phyloP scores from a whole-genome alignment of 2,113 vertebrate genomes.

The Stegostoma tigrinum region DNA sequence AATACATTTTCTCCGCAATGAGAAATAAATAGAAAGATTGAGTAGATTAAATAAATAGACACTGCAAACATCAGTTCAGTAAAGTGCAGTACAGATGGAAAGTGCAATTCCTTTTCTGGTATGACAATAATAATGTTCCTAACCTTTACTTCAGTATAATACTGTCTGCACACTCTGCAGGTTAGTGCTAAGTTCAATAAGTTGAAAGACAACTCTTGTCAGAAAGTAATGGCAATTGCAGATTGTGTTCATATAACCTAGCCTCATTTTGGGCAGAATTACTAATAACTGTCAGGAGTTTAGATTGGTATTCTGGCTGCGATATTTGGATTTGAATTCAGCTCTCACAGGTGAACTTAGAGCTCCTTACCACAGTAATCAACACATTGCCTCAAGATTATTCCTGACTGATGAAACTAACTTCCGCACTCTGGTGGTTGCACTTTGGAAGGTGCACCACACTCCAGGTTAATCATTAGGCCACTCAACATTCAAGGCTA shows the following conservation, averaged over 20 bases:
- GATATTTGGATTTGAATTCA: background rate
- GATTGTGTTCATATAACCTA: background rate
- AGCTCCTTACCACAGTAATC: background rate
- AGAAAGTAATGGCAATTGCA: background rate
- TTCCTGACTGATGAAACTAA: background rate
- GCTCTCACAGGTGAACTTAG: background rate
- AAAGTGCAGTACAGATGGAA: background rate
- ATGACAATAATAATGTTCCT: background rate
- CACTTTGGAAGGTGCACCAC: background rate
- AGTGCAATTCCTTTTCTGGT: background rate
- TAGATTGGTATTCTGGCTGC: background rate
- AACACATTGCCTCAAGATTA: background rate
- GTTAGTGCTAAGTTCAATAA: background rate
- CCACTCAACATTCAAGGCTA: background rate
- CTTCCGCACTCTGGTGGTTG: background rate
- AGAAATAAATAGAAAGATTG: background rate
- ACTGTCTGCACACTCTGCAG: background rate
- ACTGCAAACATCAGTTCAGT: background rate
- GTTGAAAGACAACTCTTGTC: background rate
- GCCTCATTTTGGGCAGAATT: background rate
- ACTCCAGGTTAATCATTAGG: background rate
- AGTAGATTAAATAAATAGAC: background rate
- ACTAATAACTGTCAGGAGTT: background rate
- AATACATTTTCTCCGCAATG: background rate
- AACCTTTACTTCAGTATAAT: background rate